Evolutionary conservation across 2,888 invertebrate species (phyloP).

Genomic region (Pollenia angustigena): DNA sequence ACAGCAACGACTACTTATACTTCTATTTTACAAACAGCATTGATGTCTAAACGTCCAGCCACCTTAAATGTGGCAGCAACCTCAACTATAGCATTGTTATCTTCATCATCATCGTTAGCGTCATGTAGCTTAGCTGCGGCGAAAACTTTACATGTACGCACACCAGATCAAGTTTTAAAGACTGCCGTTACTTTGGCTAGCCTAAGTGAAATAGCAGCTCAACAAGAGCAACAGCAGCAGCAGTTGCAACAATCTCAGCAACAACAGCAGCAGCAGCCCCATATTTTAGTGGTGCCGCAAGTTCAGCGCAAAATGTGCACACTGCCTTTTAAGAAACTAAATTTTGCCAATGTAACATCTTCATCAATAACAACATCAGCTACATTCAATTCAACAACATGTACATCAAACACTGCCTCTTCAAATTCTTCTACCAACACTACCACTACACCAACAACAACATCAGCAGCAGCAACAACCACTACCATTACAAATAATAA

Average conservation of each 20-base stretch:
- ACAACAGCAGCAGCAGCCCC: conserved; percentile 75
- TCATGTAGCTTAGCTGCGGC: conserved; percentile 66
- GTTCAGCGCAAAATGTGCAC: conserved; percentile 70
- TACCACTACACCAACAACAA: conserved; percentile 57
- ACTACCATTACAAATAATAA: conserved; percentile 67
- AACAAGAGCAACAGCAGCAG: conserved; percentile 77
- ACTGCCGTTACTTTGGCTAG: conserved; percentile 81
- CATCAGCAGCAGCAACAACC: conserved; percentile 35
- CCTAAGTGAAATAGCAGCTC: conserved; percentile 81
- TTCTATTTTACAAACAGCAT: conserved; percentile 83
- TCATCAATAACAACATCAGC: conserved; percentile 60
- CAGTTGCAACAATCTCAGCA: conserved; percentile 70
- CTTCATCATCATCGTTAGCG: conserved; percentile 49
- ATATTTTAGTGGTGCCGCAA: conserved; percentile 74
- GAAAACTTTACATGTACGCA: conserved; percentile 75
- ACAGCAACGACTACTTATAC: conserved; percentile 77
- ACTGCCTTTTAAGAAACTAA: conserved; percentile 74
- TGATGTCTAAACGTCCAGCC: conserved; percentile 82
- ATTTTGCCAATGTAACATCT: conserved; percentile 69
- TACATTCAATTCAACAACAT: no score
- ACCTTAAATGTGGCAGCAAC: conserved; percentile 73
- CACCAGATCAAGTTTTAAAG: conserved; percentile 80
- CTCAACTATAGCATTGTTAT: conserved; percentile 65
- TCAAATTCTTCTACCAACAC: conserved; percentile 66
- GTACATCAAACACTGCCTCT: conserved; percentile 71